Base-by-base conservation (phyloP, 2,797 vertebrate species). In the Halcyon smyrnensis region DNA sequence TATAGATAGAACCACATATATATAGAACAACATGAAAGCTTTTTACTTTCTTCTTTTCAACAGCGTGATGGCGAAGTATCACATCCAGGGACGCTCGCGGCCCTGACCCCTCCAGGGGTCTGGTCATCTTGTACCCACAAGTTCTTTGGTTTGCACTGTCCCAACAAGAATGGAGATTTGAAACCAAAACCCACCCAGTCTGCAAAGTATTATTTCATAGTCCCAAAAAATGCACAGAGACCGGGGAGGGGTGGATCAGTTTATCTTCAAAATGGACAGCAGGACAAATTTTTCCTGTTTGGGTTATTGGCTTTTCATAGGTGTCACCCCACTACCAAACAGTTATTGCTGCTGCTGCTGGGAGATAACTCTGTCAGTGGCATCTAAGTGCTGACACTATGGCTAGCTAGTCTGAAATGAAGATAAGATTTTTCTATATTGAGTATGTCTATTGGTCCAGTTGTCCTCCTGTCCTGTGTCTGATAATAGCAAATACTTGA, bases 21-120 rank as follows among this genome's bases (percentile, higher is more conserved):
- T 98, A 98, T 98, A 98, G 98, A 97, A 96, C 63, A 43, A 95
- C 97, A 96, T 89, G 96, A 98, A 97, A 97, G 97, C 90, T 14
- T 95, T 57, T 87, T 63, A 90, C 89, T 94, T 59, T 67, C 79
- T 91, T 71, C 95, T 96, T 97, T 96, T 97, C 95, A 96, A 91
- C 83, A 63, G 70, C 36, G 53, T 11, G 87, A 43, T 51, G 90
- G 93, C 79, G 6, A 37, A 14, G 78, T 87, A 86, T 27, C 85
- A 43, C 92, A 28, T 14, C 84, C 87, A 28, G 41, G 78, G 93
- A 86, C 19, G 74, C 81, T 91, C 85, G 85, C 16, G 93, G 97
- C 56, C 36, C 84, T 92, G 69, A 76, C 89, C 96, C 93, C 56
- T 89, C 50, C 19, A 34, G 36, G 88, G 94, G 2, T 89, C 86